These are phyloP conservation scores for Chelmon rostratus DNA, from an alignment of 2,797 vertebrate genomes.

Conservation along the genomic window DNA sequence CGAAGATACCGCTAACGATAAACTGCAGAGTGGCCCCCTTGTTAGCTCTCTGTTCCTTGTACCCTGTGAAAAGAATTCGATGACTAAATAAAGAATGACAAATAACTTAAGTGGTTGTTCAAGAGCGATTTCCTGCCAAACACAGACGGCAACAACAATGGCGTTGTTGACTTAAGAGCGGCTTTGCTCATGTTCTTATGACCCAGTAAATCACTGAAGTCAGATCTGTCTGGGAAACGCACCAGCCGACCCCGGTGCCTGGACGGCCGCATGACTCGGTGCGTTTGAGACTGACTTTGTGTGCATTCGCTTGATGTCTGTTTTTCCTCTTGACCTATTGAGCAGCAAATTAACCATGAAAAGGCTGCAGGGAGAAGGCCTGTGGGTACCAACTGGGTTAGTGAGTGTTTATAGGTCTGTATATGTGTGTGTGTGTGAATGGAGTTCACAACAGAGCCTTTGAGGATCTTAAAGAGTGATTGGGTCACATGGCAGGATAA, in stretches of 20 bases:
- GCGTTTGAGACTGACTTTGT: constrained; percentile 8
- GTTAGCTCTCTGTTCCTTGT: too few species aligned
- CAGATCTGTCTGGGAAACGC: constrained; percentile 54
- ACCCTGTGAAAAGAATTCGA: neutral
- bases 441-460: constrained; percentile 63
- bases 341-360: constrained; percentile 77
- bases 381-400: constrained; percentile 52
- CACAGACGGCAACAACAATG: constrained; percentile 24
- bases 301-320: constrained; percentile 58
- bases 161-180: constrained; percentile 29
- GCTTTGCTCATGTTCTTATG: constrained; percentile 35
- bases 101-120: constrained; percentile 12
- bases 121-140: constrained; percentile 7
- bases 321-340: constrained; percentile 75
- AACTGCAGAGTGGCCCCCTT: neutral
- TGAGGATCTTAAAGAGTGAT: constrained; percentile 69
- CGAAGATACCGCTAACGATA: neutral
- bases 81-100: neutral
- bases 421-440: constrained; percentile 15
- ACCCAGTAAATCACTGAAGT: constrained; percentile 35
- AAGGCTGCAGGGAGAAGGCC: constrained; percentile 45
- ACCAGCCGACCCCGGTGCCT: constrained; percentile 26
- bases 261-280: constrained; percentile 51
- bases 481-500: constrained; percentile 74
- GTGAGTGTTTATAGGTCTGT: constrained; percentile 54